Conservation (phyloP, 2,797 vertebrate genomes). For the Macropodus opercularis region DNA sequence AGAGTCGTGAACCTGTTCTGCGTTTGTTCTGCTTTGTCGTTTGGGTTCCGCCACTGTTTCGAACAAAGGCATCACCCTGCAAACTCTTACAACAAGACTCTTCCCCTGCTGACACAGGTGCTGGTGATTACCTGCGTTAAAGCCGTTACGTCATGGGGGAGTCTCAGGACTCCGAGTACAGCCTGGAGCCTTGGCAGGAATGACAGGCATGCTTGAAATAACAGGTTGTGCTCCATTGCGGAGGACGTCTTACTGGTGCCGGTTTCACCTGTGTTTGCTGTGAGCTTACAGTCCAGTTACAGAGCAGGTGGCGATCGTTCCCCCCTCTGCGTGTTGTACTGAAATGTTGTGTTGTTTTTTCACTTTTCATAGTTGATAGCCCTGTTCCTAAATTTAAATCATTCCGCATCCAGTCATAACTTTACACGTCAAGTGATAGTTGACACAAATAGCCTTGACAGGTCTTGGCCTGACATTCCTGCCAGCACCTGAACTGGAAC, state of each 20-base stretch:
- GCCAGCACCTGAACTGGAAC: neutral
- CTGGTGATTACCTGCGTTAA: conserved; percentile 18
- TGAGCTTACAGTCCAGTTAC: neutral
- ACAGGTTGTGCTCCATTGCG: conserved; percentile 6
- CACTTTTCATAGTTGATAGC: no score
- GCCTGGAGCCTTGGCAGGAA: conserved; percentile 31
- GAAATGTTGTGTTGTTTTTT: no score
- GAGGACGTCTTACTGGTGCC: conserved; percentile 8
- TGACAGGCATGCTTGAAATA: conserved; percentile 46
- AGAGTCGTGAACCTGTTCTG: no score
- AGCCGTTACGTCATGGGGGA: conserved; percentile 2
- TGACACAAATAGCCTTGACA: neutral
- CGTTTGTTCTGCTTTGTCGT: no score
- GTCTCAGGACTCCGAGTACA: neutral
- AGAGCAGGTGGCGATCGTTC: neutral
- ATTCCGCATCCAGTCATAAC: neutral
- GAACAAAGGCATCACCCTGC: no score
- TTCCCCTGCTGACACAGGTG: conserved; percentile 9
- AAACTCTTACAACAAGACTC: no score
- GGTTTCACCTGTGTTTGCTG: conserved; percentile 22
- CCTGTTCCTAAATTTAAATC: no score
- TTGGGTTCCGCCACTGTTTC: no score
- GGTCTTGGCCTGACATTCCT: no score
- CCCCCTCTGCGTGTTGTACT: no score
- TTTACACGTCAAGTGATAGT: neutral